Percentiles rank a stretch among this genome's conserved stretches.
Conservation (phyloP, 1,140 invertebrate genomes). For the Drosophila punjabiensis region DNA sequence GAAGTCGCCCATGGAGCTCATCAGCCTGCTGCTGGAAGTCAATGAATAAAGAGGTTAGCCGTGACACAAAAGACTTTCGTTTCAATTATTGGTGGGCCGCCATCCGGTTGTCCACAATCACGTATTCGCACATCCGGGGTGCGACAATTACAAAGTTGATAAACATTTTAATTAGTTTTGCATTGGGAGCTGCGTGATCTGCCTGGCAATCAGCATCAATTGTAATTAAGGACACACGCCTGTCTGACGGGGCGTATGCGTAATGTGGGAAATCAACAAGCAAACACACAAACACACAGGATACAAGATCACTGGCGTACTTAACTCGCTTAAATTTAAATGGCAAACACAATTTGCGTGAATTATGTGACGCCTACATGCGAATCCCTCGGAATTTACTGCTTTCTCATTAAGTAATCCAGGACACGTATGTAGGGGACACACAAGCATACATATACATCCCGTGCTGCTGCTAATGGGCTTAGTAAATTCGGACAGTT, state of each 20-base stretch:
- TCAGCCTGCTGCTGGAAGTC: conserved; percentile 51
- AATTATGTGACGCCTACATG: conserved; percentile 67
- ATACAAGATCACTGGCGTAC: conserved; percentile 21
- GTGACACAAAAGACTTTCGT: conserved; percentile 1
- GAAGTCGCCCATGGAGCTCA: conserved; percentile 58
- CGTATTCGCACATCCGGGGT: conserved; percentile 46
- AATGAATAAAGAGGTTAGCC: conserved; percentile 38
- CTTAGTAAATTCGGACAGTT: conserved; percentile 52
- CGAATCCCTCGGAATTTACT: conserved; percentile 58
- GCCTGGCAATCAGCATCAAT: conserved; percentile 67
- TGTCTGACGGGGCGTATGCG: conserved; percentile 61
- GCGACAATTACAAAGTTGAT: conserved; percentile 76
- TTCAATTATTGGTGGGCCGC: conserved; percentile 2
- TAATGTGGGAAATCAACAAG: conserved; percentile 53
- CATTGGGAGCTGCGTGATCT: conserved; percentile 44
- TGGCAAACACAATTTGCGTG: conserved; percentile 71
- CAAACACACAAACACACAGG: conserved; percentile 2
- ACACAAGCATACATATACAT: neutral
- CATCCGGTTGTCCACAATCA: conserved; percentile 27
- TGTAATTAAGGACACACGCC: conserved; percentile 62
- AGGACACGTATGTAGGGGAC: conserved; percentile 50
- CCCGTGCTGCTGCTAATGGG: conserved; percentile 23
- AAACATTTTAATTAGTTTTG: conserved; percentile 82
- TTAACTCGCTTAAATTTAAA: conserved; percentile 77
- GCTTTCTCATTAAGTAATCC: conserved; percentile 62